These are phyloP conservation scores for Dynastes hyllus DNA, from an alignment of 2,888 invertebrate genomes.

Conservation along the genomic window DNA sequence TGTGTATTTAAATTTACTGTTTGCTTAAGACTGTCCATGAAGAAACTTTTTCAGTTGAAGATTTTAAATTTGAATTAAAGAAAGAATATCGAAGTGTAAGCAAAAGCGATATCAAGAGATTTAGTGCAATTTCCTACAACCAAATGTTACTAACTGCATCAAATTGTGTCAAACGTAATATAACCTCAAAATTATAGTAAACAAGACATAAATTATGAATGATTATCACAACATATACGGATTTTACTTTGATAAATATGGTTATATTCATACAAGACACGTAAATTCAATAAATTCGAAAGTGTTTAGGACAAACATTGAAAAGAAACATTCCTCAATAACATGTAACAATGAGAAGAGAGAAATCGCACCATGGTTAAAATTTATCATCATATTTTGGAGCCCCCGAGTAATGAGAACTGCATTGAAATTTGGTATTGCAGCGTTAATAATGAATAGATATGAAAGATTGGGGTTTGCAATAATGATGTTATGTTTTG, in stretches of 20 bases:
- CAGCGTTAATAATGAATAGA: constrained; percentile 66
- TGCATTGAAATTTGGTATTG: constrained; percentile 66
- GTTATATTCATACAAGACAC: constrained; percentile 54
- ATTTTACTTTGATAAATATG: constrained; percentile 57
- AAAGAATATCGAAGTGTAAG: too few relatives aligned
- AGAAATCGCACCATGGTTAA: constrained; percentile 63
- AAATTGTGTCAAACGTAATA: background rate
- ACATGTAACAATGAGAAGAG: constrained; percentile 47
- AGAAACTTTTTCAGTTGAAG: too few relatives aligned
- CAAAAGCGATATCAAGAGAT: too few relatives aligned
- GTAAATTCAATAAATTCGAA: constrained; percentile 29
- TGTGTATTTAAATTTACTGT: too few relatives aligned
- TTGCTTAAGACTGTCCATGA: too few relatives aligned
- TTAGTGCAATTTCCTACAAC: too few relatives aligned
- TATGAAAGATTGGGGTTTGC: constrained; percentile 67
- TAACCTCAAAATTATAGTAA: constrained; percentile 34
- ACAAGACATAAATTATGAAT: constrained; percentile 31
- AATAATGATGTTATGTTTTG: constrained; percentile 65
- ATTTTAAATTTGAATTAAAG: too few relatives aligned
- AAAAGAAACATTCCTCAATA: constrained; percentile 6
- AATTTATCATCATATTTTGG: constrained; percentile 67
- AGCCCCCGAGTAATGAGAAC: constrained; percentile 66
- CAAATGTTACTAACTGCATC: too few relatives aligned
- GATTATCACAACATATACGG: constrained; percentile 43
- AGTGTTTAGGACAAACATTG: constrained; percentile 12